These are phyloP conservation scores for Pocillopora grandis DNA, from an alignment of 92 coral and sea anemone species.

Conservation along the genomic window DNA sequence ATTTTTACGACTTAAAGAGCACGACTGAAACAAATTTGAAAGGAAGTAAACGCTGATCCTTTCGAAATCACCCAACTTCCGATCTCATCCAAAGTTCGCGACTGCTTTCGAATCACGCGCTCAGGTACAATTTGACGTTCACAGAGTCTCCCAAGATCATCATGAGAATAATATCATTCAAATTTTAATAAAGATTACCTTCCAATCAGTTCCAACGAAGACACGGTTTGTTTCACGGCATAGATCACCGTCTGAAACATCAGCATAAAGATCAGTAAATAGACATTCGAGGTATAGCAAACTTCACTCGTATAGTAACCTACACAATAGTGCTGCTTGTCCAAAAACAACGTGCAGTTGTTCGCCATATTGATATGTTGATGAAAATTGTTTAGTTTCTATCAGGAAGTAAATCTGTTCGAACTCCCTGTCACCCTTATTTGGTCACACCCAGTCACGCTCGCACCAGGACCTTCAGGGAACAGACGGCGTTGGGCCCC, in stretches of 20 bases:
- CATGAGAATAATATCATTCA: neutral
- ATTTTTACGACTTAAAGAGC: no score
- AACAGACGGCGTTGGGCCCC: no score
- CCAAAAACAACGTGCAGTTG: conserved; percentile 34
- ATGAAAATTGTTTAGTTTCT: neutral
- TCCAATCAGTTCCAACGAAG: conserved; percentile 36
- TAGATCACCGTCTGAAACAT: conserved; percentile 32
- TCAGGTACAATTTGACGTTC: neutral
- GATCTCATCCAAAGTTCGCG: neutral
- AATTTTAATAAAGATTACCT: conserved; percentile 2
- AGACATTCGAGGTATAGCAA: neutral
- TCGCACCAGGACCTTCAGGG: no score
- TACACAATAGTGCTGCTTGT: conserved; percentile 38
- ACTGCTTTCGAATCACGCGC: neutral
- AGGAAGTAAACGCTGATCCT: no score
- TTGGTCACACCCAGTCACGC: no score
- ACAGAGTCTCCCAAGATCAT: neutral
- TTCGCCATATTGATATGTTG: conserved; percentile 4
- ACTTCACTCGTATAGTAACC: neutral
- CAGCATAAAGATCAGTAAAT: neutral
- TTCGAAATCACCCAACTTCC: no score
- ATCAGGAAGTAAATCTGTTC: conserved; percentile 3
- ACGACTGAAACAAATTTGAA: no score
- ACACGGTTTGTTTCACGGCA: conserved; percentile 34
- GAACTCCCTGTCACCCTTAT: no score